Conservation (phyloP, 2,113 vertebrate genomes). For the Scomber japonicus region DNA sequence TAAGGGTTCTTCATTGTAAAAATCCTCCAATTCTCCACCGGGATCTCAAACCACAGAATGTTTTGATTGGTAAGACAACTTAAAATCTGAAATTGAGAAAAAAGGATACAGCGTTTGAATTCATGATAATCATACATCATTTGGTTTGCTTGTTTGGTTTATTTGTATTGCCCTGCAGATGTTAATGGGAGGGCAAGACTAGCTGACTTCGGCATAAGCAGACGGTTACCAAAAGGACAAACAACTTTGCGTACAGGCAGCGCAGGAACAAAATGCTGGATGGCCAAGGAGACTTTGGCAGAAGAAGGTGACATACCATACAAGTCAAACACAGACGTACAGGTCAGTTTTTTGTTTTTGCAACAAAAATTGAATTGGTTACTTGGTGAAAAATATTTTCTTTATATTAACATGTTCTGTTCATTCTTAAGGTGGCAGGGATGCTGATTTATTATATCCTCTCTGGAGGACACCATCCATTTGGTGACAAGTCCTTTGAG, state of each 20-base stretch:
- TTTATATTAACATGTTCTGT: neutral
- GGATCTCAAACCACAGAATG: slow-evolving; percentile 82
- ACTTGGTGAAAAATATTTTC: no score
- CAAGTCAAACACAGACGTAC: slow-evolving; percentile 76
- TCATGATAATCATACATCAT: neutral
- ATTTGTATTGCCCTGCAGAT: slow-evolving; percentile 40
- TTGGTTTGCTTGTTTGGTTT: neutral
- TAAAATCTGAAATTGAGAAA: neutral
- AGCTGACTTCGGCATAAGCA: slow-evolving; percentile 80
- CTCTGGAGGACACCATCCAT: slow-evolving; percentile 79
- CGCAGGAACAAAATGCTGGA: slow-evolving; percentile 79
- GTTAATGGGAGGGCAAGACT: slow-evolving; percentile 54
- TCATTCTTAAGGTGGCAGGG: slow-evolving; percentile 72
- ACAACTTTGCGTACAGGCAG: slow-evolving; percentile 59
- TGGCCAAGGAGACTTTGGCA: slow-evolving; percentile 71
- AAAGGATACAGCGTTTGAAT: neutral
- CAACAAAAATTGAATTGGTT: no score
- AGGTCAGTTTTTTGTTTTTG: slow-evolving; percentile 72
- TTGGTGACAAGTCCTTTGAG: slow-evolving; percentile 7
- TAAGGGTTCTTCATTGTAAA: slow-evolving; percentile 66
- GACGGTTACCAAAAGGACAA: slow-evolving; percentile 53
- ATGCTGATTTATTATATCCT: slow-evolving; percentile 81
- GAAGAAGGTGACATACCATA: slow-evolving; percentile 38
- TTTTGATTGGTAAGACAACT: slow-evolving; percentile 74
- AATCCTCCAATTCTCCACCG: slow-evolving; percentile 68